These are phyloP conservation scores for Shargacucullia verbasci DNA, from an alignment of 2,888 invertebrate species.

Conservation along the genomic window DNA sequence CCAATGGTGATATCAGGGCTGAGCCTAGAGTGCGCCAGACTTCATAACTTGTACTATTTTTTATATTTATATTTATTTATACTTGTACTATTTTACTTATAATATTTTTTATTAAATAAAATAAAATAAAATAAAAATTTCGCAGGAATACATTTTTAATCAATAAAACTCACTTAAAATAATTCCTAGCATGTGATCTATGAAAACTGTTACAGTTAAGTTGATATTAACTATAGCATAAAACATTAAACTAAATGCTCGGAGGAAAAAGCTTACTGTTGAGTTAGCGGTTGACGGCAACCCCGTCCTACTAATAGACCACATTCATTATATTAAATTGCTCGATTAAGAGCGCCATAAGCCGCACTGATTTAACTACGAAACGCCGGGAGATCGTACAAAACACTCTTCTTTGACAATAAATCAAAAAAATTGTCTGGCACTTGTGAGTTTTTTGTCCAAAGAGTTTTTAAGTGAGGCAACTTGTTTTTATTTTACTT, in stretches of 20 bases:
- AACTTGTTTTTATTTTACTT: slow-evolving; percentile 8
- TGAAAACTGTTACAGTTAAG: slow-evolving; percentile 1
- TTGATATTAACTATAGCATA: slow-evolving; percentile 37
- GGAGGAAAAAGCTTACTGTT: slow-evolving; percentile 40
- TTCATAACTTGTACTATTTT: too few species aligned
- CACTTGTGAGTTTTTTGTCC: slow-evolving; percentile 31
- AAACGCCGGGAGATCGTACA: slow-evolving; percentile 46
- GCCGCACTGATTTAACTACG: slow-evolving; percentile 66
- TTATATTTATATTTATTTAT: too few species aligned
- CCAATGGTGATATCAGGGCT: too few species aligned
- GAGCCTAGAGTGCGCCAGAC: too few species aligned
- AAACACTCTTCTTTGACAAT: slow-evolving; percentile 47
- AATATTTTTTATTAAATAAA: too few species aligned
- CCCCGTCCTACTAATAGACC: slow-evolving; percentile 62
- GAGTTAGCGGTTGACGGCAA: slow-evolving; percentile 48
- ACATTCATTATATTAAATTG: slow-evolving; percentile 79
- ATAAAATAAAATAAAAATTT: too few species aligned
- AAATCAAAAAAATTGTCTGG: slow-evolving; percentile 43
- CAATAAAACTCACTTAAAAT: not conserved
- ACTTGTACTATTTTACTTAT: too few species aligned
- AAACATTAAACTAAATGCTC: slow-evolving; percentile 48
- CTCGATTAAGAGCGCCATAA: slow-evolving; percentile 77
- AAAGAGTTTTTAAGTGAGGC: slow-evolving; percentile 30
- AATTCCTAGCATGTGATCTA: not conserved
- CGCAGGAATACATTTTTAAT: too few species aligned